These are phyloP conservation scores for Tipula helvola DNA, from an alignment of 2,888 invertebrate genomes.

Conservation along the genomic window DNA sequence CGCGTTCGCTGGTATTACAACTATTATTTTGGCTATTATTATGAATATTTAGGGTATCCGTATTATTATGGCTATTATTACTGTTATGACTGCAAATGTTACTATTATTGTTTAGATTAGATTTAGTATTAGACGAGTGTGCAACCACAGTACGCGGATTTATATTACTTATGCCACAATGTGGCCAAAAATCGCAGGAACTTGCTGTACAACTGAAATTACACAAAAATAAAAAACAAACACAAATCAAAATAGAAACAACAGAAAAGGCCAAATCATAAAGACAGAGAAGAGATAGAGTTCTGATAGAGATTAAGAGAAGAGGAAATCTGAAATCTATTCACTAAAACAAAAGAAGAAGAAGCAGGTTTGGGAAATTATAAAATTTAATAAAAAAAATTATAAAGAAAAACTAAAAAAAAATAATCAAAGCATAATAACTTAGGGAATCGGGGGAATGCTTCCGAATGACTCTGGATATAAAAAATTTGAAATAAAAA, in stretches of 20 bases:
- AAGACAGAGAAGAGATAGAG: conserved; percentile 12
- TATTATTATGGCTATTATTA: conserved; percentile 7
- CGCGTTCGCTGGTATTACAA: neutral
- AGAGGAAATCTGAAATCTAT: neutral
- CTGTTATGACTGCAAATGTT: neutral
- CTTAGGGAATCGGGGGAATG: neutral
- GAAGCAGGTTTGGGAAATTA: neutral
- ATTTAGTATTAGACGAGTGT: neutral
- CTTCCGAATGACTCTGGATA: neutral
- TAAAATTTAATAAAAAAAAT: neutral
- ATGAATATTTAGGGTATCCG: neutral
- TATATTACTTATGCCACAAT: conserved; percentile 24
- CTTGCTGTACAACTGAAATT: conserved; percentile 37
- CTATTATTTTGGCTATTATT: neutral
- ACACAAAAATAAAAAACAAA: conserved; percentile 13
- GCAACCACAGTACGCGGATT: neutral
- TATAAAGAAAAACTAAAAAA: conserved; percentile 6
- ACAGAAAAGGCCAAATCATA: neutral
- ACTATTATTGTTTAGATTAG: conserved; percentile 10
- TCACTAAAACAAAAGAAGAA: neutral
- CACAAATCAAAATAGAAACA: neutral
- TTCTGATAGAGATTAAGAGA: conserved; percentile 6
- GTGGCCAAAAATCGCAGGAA: conserved; percentile 51
- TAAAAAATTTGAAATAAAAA: neutral
- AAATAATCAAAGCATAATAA: neutral